Percentiles rank a stretch among this genome's conserved stretches.
Evolutionary conservation across 2,797 vertebrate genomes (phyloP).

Genomic region (Neosilurus hyrtlii): DNA sequence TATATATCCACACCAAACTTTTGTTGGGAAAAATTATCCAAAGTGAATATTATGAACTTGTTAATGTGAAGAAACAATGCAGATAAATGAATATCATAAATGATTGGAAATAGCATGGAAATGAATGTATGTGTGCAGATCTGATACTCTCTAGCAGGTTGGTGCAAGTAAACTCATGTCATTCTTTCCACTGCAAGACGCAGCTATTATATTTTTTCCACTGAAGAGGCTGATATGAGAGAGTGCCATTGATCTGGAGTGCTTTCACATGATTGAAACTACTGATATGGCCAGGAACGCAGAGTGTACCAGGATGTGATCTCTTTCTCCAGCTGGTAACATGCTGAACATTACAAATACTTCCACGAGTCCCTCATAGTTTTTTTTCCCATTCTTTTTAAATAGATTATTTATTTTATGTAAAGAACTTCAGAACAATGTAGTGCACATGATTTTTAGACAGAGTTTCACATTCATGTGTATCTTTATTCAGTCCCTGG

Average conservation of each 20-base stretch:
- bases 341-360: not conserved
- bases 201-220: not conserved
- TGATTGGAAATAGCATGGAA: not conserved
- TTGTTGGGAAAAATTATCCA: not conserved
- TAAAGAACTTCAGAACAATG: not conserved
- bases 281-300: conserved; percentile 33
- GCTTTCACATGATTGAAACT: not conserved
- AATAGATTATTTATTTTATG: not conserved
- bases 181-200: conserved; percentile 37
- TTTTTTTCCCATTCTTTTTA: not conserved
- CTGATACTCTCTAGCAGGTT: not conserved
- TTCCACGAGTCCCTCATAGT: not conserved
- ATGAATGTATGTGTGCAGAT: not conserved
- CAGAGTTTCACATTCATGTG: not conserved
- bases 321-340: not conserved
- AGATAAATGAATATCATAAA: not conserved
- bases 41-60: not conserved
- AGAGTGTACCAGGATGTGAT: not conserved
- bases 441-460: not conserved
- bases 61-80: not conserved
- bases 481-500: not conserved
- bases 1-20: not conserved
- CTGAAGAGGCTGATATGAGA: conserved; percentile 6
- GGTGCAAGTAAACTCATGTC: not conserved
- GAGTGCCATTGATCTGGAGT: conserved; percentile 18